Evolutionary conservation across 1,140 invertebrate genomes (phyloP).

Genomic region (Microplitis mediator): DNA sequence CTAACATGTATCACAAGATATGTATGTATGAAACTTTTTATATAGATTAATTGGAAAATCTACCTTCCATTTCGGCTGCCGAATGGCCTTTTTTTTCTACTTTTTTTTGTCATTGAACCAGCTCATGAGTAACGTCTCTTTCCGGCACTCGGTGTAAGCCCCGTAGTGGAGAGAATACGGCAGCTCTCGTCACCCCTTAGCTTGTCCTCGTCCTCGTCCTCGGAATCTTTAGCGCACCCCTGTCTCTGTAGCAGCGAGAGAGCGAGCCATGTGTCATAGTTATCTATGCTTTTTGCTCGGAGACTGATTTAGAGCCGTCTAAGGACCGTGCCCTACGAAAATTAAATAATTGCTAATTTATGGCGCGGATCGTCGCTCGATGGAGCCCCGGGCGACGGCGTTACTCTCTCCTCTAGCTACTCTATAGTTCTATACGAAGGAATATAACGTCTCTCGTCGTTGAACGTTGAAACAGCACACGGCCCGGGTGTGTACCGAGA

Average conservation of each 20-base stretch:
- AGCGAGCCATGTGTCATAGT: conserved; percentile 62
- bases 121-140: conserved; percentile 10
- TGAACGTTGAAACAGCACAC: conserved; percentile 6
- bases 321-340: conserved; percentile 63
- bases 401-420: background rate
- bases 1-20: too few relatives aligned
- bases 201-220: conserved; percentile 26
- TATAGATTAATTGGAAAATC: too few relatives aligned
- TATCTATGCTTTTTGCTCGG: conserved; percentile 64
- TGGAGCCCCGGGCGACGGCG: conserved; percentile 26
- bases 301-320: conserved; percentile 65
- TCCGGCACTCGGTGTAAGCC: conserved; percentile 36
- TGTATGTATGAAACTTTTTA: too few relatives aligned
- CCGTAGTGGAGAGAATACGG: conserved; percentile 16
- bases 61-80: too few relatives aligned
- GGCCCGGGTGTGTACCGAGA: conserved; percentile 28
- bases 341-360: conserved; percentile 66
- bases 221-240: conserved; percentile 27
- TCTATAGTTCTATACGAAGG: background rate
- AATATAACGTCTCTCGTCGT: conserved; percentile 11
- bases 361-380: conserved; percentile 56
- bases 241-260: conserved; percentile 42
- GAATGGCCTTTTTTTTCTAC: too few relatives aligned
- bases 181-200: background rate
- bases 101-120: too few relatives aligned